Evolutionary conservation across 2,797 vertebrate species (phyloP), one percentile per base, ranked within the genome.

Genomic region (Synanceia verrucosa): DNA sequence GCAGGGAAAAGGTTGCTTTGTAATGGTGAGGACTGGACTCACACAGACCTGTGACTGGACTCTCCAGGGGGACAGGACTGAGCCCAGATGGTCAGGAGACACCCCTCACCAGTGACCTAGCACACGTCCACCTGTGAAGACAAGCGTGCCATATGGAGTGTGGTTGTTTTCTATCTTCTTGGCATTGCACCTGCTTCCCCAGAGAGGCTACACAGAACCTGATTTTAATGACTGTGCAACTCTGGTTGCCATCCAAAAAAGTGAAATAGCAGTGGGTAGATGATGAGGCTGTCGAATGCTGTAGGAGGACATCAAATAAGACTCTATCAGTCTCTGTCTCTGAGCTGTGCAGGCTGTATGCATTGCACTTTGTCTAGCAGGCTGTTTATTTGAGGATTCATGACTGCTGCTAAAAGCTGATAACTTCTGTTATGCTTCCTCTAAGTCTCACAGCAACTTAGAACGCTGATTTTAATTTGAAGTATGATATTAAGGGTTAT

Each of bases 71-170:
- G 14, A 73, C 62, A 73, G 62, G 43, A 58, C 44, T 65, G 59
- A 71, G 79, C 56, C 74, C 89, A 92, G 86, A 91, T 90, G 89
- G 85, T 78, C 47, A 14, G 26, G 39, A 4, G n/a, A n/a, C n/a
- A 9, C 37, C n/a, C 13, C 31, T 6, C 52, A 85, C 83, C 83
- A 88, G 83, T 84, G 84, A 87, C 85, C 88, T 21, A 59, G 76
- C 72, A 43, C 85, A 76, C 36, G 34, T 87, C 85, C 84, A 88
- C 87, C 85, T 87, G 89, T 73, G 83, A 82, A 63, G 68, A 84
- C 84, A 85, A 65, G 43, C 36, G 63, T 41, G 58, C 87, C 89
- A 88, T 84, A 87, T 88, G 91, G 85, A 87, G 64, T 46, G 70
- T 78, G 75, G 66, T 78, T 86, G 81, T 88, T 82, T 84, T 82